Evolutionary conservation across 2,797 vertebrate genomes (phyloP), one percentile per base, ranked within the genome.

Genomic region (Acestrorhynchus altus): DNA sequence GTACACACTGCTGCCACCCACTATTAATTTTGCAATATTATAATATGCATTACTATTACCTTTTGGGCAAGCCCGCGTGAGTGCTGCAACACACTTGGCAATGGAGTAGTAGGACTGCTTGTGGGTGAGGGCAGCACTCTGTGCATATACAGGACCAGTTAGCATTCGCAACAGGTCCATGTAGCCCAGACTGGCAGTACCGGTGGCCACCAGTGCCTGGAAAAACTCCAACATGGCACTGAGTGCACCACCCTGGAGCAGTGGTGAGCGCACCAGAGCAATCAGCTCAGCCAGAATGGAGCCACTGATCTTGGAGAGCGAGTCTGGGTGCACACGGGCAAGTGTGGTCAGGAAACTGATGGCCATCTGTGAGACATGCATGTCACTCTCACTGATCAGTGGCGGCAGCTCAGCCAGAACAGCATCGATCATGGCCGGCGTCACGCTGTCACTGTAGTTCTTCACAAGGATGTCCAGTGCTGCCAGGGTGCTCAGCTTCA

Each of bases 61-160:
- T 63, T 63, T 95, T 72, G 98, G 97, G 84, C 98, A 99, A 51
- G 97, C 98, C 72, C 97, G 89, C 60, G 98, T 99, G 74, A 99
- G 95, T 22, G 97, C 98, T 9, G 98, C 98, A 22, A 99, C 98
- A 77, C 97, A 99, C 85, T 99, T 99, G 81, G 98, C 98, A 90
- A 99, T 99, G 88, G 98, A 99, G 92, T 98, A 98, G 79, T 99
- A 99, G 24, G 97, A 97, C 90, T 99, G 98, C 91, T 99, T 99
- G 92, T 99, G 98, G 84, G 97, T 96, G 85, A 99, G 94, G 8
- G 96, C 94, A 16, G 96, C 92, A 51, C 90, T 98, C 90, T 99
- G 98, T 0, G 96, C 95, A 88, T 99, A 99, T 57, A 99, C 97
- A 0, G 98, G 97, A 54, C 97, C 96, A 0, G 98, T 99, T 51